Evolutionary conservation across 2,888 invertebrate species (phyloP).

Genomic region (Anoplius nigerrimus): DNA sequence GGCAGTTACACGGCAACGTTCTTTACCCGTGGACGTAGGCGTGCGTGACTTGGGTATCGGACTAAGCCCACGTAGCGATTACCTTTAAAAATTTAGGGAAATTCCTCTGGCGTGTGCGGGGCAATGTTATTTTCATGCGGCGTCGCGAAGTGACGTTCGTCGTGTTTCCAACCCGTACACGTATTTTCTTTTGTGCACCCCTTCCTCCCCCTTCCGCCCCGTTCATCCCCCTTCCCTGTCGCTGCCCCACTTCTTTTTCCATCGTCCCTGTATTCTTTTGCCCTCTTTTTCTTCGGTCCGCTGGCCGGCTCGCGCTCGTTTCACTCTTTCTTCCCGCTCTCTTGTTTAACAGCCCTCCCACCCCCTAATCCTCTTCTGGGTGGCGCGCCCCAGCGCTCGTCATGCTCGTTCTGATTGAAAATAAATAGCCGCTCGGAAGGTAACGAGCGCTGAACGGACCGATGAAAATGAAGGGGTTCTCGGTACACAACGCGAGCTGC

Average conservation of each 20-base stretch:
- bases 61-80: slow-evolving; percentile 48
- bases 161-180: slow-evolving; percentile 44
- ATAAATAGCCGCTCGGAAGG: no score
- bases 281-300: neutral
- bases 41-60: slow-evolving; percentile 56
- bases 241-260: neutral
- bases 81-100: slow-evolving; percentile 59
- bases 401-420: no score
- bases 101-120: slow-evolving; percentile 37
- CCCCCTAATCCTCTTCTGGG: no score
- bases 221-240: neutral
- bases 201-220: no score
- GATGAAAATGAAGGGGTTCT: no score
- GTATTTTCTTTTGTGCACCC: slow-evolving; percentile 40
- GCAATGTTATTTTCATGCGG: slow-evolving; percentile 51
- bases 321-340: neutral
- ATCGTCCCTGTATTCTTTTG: neutral
- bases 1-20: slow-evolving; percentile 15
- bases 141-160: slow-evolving; percentile 11
- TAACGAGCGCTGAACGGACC: no score
- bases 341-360: no score
- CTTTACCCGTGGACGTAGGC: slow-evolving; percentile 7
- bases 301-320: neutral
- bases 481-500: no score
- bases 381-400: no score